Percentiles rank a stretch among this genome's conserved stretches.
Conservation (phyloP, 2,113 vertebrate species). For the Tychaedon coryphoeus region DNA sequence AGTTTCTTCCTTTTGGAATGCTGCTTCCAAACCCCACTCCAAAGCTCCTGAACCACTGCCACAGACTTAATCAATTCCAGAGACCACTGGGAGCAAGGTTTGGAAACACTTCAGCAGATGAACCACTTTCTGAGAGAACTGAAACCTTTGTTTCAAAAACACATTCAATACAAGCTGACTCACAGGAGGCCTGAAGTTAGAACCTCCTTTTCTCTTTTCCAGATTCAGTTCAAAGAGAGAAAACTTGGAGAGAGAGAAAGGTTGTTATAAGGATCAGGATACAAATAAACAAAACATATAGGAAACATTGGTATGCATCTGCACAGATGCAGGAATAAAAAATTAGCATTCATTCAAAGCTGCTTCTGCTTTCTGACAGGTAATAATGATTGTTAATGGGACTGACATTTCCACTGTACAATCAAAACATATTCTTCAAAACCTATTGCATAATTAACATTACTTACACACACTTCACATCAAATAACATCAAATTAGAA, state of each 20-base stretch:
- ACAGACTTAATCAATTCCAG: constrained; percentile 3
- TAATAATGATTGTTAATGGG: constrained; percentile 72
- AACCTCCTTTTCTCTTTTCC: neutral
- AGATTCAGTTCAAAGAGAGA: neutral
- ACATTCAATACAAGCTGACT: neutral
- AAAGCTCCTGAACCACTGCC: neutral
- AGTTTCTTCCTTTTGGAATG: neutral
- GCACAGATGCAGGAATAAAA: neutral
- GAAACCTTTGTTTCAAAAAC: neutral
- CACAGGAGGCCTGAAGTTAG: neutral
- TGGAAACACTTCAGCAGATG: constrained; percentile 3
- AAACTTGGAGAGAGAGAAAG: neutral
- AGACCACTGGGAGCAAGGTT: neutral
- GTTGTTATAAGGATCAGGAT: neutral
- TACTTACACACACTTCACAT: constrained; percentile 61
- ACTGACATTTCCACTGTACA: constrained; percentile 70
- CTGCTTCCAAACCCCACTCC: neutral
- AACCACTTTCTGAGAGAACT: neutral
- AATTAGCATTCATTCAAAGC: constrained; percentile 56
- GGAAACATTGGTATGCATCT: constrained; percentile 34
- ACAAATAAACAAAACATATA: neutral
- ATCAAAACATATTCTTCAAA: constrained; percentile 67
- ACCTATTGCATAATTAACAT: constrained; percentile 61
- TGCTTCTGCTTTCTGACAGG: constrained; percentile 45
- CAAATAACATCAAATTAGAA: constrained; percentile 49